Evolutionary conservation across 2,888 invertebrate genomes (phyloP).

Genomic region (Xestia rhomboidea): DNA sequence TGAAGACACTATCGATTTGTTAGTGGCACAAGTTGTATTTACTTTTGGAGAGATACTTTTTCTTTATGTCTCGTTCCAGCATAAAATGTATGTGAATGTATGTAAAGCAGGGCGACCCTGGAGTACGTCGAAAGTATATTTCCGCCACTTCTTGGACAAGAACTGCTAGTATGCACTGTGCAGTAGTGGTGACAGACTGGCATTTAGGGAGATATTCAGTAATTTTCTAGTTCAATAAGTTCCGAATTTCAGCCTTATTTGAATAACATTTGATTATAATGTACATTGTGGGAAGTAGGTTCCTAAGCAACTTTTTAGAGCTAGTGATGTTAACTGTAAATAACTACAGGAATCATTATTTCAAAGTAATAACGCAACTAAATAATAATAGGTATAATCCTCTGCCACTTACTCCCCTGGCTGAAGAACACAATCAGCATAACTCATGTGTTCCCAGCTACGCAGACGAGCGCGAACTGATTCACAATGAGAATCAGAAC

Average conservation of each 20-base stretch:
- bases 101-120: background rate
- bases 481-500: slow-evolving; percentile 51
- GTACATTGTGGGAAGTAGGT: background rate
- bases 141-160: background rate
- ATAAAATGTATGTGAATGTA: background rate
- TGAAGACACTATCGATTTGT: background rate
- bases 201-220: background rate
- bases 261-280: background rate
- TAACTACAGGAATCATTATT: background rate
- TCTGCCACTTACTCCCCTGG: background rate
- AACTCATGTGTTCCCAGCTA: slow-evolving; percentile 31
- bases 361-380: background rate
- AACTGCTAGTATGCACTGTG: background rate
- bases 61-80: background rate
- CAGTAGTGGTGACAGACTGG: background rate
- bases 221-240: background rate
- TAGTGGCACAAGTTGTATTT: background rate
- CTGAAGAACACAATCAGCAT: slow-evolving; percentile 47
- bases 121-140: background rate
- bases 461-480: slow-evolving; percentile 47
- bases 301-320: background rate
- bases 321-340: background rate
- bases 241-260: background rate
- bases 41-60: background rate
- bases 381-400: slow-evolving; percentile 19